Evolutionary conservation across 2,113 vertebrate species (phyloP).

Genomic region (Antechinus flavipes): DNA sequence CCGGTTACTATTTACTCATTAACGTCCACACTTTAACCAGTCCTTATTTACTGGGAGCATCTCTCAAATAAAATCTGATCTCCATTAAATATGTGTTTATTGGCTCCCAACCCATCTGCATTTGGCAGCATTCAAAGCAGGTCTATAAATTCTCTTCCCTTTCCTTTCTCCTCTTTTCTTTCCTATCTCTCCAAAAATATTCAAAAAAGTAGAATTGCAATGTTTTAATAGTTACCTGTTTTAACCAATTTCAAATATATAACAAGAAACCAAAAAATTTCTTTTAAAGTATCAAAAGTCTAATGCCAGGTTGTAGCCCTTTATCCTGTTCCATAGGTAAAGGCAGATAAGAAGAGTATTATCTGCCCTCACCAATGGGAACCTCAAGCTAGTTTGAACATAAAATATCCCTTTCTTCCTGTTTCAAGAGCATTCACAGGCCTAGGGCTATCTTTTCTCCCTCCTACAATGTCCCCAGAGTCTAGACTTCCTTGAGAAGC

Average conservation of each 20-base stretch:
- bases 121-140: not conserved
- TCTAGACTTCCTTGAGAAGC: not conserved
- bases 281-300: not conserved
- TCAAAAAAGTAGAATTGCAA: not conserved
- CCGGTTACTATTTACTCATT: not conserved
- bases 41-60: not conserved
- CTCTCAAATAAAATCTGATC: not conserved
- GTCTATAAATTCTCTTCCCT: not conserved
- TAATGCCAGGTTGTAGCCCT: not conserved
- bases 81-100: not conserved
- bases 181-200: not conserved
- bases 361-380: not conserved
- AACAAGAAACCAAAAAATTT: not conserved
- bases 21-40: not conserved
- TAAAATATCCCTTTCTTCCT: not conserved
- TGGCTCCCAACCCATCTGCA: not conserved
- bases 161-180: not conserved
- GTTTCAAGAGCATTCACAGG: not conserved
- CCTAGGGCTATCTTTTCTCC: not conserved
- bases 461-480: not conserved
- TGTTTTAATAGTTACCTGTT: not conserved
- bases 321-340: not conserved
- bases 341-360: not conserved
- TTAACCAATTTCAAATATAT: not conserved
- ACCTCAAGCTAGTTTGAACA: not conserved